These are phyloP conservation scores for Camarhynchus parvulus DNA, from an alignment of 2,113 vertebrate genomes.

Conservation along the genomic window DNA sequence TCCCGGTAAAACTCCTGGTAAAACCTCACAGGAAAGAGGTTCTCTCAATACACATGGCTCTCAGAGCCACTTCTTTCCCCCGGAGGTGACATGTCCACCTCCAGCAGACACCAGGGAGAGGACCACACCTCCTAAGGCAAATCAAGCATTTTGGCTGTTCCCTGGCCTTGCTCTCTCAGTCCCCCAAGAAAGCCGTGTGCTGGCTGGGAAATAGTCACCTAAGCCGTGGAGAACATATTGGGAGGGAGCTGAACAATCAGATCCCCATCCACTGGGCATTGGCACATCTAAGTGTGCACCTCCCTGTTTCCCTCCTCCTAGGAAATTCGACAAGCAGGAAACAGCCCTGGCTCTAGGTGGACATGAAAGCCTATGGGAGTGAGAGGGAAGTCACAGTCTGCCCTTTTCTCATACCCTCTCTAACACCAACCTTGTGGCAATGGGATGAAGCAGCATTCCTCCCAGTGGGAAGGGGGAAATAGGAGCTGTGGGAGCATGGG, in stretches of 20 bases:
- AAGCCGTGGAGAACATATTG: neutral
- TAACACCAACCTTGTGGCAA: neutral
- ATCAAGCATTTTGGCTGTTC: rapidly evolving
- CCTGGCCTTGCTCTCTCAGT: neutral
- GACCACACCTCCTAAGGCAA: rapidly evolving
- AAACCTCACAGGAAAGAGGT: neutral
- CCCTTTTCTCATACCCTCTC: neutral
- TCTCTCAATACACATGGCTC: rapidly evolving
- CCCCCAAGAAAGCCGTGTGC: rapidly evolving
- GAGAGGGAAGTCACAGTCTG: neutral
- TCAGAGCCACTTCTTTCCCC: neutral
- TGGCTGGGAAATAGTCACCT: neutral
- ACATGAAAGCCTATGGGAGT: neutral
- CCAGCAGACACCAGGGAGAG: neutral
- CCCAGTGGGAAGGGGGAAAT: rapidly evolving
- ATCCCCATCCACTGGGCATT: rapidly evolving
- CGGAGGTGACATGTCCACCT: rapidly evolving
- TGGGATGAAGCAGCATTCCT: rapidly evolving
- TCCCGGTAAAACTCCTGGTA: neutral
- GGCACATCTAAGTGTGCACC: rapidly evolving
- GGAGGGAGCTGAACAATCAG: rapidly evolving
- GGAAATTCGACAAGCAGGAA: neutral
- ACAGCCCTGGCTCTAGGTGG: neutral
- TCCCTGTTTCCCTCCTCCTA: neutral
- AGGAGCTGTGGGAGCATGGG: rapidly evolving